These are phyloP conservation scores for Rhizomys pruinosus DNA, from an alignment of 2,113 vertebrate genomes.

Conservation along the genomic window DNA sequence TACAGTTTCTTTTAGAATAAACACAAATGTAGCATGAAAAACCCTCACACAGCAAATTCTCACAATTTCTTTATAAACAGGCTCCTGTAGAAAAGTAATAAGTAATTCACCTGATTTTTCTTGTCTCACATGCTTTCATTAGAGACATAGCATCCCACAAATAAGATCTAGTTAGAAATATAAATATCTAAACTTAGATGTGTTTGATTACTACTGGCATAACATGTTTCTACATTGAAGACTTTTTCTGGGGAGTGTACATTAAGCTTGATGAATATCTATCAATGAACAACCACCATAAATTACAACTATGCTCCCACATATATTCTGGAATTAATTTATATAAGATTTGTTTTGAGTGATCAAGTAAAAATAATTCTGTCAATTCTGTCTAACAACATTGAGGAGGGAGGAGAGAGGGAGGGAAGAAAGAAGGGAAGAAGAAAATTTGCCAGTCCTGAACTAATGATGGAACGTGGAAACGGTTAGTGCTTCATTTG, in stretches of 20 bases:
- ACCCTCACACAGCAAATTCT: neutral
- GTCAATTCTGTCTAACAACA: neutral
- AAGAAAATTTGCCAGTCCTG: neutral
- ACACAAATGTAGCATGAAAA: constrained; percentile 42
- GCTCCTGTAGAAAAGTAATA: neutral
- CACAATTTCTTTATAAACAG: constrained; percentile 1
- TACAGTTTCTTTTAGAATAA: constrained; percentile 33
- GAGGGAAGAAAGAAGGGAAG: neutral
- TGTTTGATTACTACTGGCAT: neutral
- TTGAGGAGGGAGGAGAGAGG: neutral
- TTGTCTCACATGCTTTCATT: neutral
- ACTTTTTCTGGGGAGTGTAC: neutral
- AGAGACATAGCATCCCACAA: neutral
- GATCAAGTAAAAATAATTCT: neutral
- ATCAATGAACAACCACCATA: neutral
- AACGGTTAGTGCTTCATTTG: neutral
- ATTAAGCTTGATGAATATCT: constrained; percentile 1
- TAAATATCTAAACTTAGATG: neutral
- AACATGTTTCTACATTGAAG: neutral
- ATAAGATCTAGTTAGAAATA: neutral
- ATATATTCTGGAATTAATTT: neutral
- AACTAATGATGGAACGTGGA: neutral
- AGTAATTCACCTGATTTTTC: neutral
- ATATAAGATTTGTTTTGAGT: neutral
- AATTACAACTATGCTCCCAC: neutral